A percentile compares a stretch with the other conserved stretches of the same genome.
Evolutionary conservation across 64 coral and sea anemone genomes (phyloP).

Genomic region (Hydrozoanthus tunicans): DNA sequence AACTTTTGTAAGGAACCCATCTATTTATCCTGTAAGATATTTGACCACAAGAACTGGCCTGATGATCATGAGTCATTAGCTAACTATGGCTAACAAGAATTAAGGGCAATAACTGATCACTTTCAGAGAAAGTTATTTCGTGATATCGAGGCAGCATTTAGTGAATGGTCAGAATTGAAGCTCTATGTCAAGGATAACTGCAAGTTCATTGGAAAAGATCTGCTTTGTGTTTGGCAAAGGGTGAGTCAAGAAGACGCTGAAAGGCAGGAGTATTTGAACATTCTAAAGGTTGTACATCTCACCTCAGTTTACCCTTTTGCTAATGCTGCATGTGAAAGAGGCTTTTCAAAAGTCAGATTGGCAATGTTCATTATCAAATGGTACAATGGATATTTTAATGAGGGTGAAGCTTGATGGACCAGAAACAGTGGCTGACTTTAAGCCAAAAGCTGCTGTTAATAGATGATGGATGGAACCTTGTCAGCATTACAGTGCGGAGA

Average conservation of each 20-base stretch:
- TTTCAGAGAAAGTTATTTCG: constrained; percentile 16
- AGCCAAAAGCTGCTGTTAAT: constrained; percentile 50
- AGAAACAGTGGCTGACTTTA: constrained; percentile 39
- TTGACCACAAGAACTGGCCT: constrained; percentile 67
- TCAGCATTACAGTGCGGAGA: neutral
- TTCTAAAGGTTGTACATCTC: constrained; percentile 53
- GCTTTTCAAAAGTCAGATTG: constrained; percentile 65
- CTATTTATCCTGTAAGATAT: constrained; percentile 62
- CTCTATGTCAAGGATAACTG: constrained; percentile 53
- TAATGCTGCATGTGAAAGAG: constrained; percentile 63
- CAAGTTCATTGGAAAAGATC: constrained; percentile 48
- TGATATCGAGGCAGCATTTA: constrained; percentile 57
- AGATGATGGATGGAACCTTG: constrained; percentile 43
- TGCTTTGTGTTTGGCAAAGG: constrained; percentile 47
- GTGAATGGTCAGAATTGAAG: constrained; percentile 59
- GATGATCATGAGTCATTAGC: constrained; percentile 36
- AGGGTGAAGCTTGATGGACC: constrained; percentile 45
- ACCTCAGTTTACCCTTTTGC: constrained; percentile 62
- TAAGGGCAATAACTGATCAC: constrained; percentile 53
- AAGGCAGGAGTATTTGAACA: constrained; percentile 57
- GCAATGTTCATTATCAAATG: constrained; percentile 44
- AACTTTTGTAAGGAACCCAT: constrained; percentile 40
- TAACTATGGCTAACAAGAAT: constrained; percentile 49
- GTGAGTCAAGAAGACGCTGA: constrained; percentile 56
- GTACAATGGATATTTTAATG: constrained; percentile 49